These are phyloP conservation scores for Ectemnius lituratus DNA, from an alignment of 2,888 invertebrate genomes.

Conservation along the genomic window DNA sequence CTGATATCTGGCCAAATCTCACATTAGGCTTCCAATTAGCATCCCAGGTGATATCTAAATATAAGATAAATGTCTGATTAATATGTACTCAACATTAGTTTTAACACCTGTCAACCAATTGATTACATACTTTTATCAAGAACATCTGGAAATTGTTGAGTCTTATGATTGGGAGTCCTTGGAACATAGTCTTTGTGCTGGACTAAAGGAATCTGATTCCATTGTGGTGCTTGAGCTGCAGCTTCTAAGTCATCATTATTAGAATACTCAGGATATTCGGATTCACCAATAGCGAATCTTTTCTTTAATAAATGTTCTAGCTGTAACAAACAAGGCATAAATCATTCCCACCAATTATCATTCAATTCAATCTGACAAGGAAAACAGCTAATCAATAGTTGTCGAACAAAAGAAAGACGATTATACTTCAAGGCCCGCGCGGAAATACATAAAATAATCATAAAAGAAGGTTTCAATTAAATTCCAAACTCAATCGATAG, in stretches of 20 bases:
- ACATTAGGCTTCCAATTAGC: conserved; percentile 60
- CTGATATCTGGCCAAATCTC: conserved; percentile 87
- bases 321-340: conserved; percentile 27
- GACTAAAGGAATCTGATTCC: conserved; percentile 46
- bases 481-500: neutral
- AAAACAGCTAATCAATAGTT: neutral
- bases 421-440: neutral
- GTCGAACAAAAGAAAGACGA: no score
- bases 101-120: neutral
- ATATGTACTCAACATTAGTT: neutral
- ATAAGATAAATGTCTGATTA: conserved; percentile 17
- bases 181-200: conserved; percentile 35
- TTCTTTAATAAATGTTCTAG: conserved; percentile 50
- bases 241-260: conserved; percentile 66
- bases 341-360: neutral
- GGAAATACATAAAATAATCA: neutral
- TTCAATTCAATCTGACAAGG: neutral
- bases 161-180: conserved; percentile 21
- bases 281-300: conserved; percentile 58
- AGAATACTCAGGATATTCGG: conserved; percentile 59
- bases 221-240: conserved; percentile 45
- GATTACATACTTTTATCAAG: conserved; percentile 66
- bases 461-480: neutral
- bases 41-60: conserved; percentile 63
- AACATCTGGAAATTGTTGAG: conserved; percentile 36